These are phyloP conservation scores for Drosophila quadrilineata DNA, from an alignment of 1,140 invertebrate genomes.

Conservation along the genomic window DNA sequence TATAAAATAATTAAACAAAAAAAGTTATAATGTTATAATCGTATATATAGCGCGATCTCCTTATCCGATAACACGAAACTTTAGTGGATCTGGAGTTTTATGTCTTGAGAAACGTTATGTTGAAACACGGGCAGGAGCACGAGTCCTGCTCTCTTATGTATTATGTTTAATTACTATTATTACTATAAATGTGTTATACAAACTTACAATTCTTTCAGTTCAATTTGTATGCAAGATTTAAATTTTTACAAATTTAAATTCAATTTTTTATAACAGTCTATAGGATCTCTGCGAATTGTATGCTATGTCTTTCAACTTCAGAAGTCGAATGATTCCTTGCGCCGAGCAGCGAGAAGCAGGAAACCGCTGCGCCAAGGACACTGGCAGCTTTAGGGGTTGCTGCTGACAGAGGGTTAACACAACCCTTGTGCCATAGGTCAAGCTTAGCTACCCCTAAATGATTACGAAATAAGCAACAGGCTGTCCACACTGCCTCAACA, in stretches of 20 bases:
- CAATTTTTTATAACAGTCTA: neutral
- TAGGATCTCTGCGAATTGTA: neutral
- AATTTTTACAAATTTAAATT: no score
- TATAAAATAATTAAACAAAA: constrained; percentile 60
- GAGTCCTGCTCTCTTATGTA: constrained; percentile 23
- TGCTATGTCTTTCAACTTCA: constrained; percentile 56
- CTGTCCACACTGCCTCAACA: neutral
- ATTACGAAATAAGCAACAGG: neutral
- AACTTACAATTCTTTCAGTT: constrained; percentile 47
- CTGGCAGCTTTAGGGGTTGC: constrained; percentile 19
- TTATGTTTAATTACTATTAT: no score
- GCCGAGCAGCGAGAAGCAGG: constrained; percentile 21
- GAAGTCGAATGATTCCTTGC: constrained; percentile 62
- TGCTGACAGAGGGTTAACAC: constrained; percentile 36
- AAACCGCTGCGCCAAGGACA: constrained; percentile 46
- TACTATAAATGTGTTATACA: constrained; percentile 57
- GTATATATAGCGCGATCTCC: constrained; percentile 40
- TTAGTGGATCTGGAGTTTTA: constrained; percentile 68
- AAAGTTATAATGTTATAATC: no score
- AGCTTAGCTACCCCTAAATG: constrained; percentile 28
- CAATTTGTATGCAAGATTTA: constrained; percentile 2
- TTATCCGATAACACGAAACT: constrained; percentile 29
- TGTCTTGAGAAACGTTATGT: constrained; percentile 52
- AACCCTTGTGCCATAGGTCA: constrained; percentile 49
- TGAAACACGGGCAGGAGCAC: constrained; percentile 51